These are phyloP conservation scores for Neodiprion virginianus DNA, from an alignment of 1,140 invertebrate genomes.

Conservation along the genomic window DNA sequence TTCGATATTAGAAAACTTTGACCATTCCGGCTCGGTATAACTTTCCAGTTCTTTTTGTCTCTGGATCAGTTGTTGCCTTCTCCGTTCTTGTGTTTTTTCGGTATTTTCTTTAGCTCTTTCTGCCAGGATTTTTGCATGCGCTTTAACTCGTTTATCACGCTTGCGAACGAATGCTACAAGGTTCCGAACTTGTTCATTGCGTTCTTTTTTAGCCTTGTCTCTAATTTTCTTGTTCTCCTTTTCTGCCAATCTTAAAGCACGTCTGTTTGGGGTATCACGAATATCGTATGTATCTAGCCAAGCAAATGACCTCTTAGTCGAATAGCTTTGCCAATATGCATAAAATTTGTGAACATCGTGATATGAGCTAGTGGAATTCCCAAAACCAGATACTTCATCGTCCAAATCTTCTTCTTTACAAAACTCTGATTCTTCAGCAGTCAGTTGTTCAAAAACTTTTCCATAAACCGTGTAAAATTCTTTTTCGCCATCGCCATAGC, in stretches of 20 bases:
- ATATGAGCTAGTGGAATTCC: conserved; percentile 81
- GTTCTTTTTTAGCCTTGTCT: conserved; percentile 86
- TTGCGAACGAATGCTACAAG: conserved; percentile 87
- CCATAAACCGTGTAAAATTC: conserved; percentile 91
- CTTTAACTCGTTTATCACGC: conserved; percentile 72
- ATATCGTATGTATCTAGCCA: conserved; percentile 94
- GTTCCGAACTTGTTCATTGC: conserved; percentile 91
- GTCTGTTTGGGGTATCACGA: conserved; percentile 81
- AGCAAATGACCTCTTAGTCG: conserved; percentile 79
- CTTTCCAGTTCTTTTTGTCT: conserved; percentile 60
- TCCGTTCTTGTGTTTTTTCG: conserved; percentile 67
- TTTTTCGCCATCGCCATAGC: conserved; percentile 86
- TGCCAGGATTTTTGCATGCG: conserved; percentile 70
- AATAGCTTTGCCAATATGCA: conserved; percentile 88
- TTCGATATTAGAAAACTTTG: conserved; percentile 72
- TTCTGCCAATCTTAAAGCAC: conserved; percentile 83
- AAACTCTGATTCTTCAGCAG: conserved; percentile 87
- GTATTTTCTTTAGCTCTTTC: conserved; percentile 73
- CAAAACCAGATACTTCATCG: conserved; percentile 83
- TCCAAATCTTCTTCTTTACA: conserved; percentile 75
- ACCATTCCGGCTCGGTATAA: conserved; percentile 66
- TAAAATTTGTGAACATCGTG: conserved; percentile 78
- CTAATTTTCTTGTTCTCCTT: conserved; percentile 97
- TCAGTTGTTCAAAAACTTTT: conserved; percentile 86
- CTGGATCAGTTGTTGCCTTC: conserved; percentile 65